Base-by-base conservation (phyloP, 2,113 vertebrate species). In the Pungitius pungitius region DNA sequence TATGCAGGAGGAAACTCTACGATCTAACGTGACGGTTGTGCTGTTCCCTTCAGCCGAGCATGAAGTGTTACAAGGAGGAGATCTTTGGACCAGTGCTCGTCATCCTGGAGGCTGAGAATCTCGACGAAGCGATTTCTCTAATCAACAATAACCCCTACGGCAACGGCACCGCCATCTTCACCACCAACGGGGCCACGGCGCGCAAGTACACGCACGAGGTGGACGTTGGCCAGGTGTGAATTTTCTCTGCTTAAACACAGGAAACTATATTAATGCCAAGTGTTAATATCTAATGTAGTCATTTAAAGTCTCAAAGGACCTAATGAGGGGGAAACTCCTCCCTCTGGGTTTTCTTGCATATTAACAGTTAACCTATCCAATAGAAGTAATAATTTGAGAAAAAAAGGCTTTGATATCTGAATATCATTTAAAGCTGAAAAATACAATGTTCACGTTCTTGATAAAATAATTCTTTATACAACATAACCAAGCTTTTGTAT, bases 81-180 rank as follows among this genome's bases (percentile, higher is more conserved):
- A 98, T 99, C 89, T 99, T 99, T 82, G 97, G 98, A 17, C 98
- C 98, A 0, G 97, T 99, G 52, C 93, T 99, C 20, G 91, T 99
- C 40, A 94, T 99, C 68, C 83, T 99, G 79, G 96, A 97, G 89
- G 95, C 95, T 6, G 95, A 95, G 14, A 94, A 76, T 69, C 88
- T 99, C 37, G 96, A 99, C 69, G 96, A 99, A 55, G 98, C 97
- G 52, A 96, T 99, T 72, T 77, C 94, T 80, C 82, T 98, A 12
- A 94, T 99, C 82, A 99, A 99, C 89, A 90, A 65, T 0, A 99
- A 99, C 79, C 97, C 94, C 7, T 99, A 98, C 69, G 98, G 98
- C 83, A 99, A 99, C 61, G 98, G 97, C 81, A 99, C 98, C 0
- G 98, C 97, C 76, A 99, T 99, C 90, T 99, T 99, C 78, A 99